Evolutionary conservation across 2,113 vertebrate genomes (phyloP), one percentile per base, ranked within the genome.

Genomic region (Cebus imitator): DNA sequence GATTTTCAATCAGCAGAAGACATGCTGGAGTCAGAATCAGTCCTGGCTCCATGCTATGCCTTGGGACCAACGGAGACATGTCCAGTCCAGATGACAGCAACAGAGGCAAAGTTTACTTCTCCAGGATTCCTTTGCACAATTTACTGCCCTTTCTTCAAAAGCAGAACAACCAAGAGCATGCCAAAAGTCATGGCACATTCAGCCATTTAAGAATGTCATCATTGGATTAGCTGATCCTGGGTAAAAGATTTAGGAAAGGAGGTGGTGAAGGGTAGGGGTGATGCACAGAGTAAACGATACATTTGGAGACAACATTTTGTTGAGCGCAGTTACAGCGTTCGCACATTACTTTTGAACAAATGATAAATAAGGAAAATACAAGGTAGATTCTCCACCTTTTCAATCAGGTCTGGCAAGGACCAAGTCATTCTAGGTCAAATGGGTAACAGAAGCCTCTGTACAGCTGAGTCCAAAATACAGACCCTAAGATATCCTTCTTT

Each of bases 1-100:
- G 37, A 91, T 93, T 95, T 82, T 93, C 78, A 90, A 35, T 52
- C 81, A 85, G 21, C 61, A 94, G 55, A 88, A 58, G 85, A 43
- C 27, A 55, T 40, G 72, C n/a, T 68, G 20, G 70, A 30, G 43
- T 79, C 79, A 75, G 73, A 94, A 70, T 58, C 48, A 80, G 17
- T 10, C 30, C 52, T 84, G 78, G 72, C 35, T 57, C 45, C 35
- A 32, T 21, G 72, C 12, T 55, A 87, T 16, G 10, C 52, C 12
- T 48, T 32, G 11, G 52, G 25, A 57, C n/a, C 58, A 70, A 52
- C 4, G 78, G 50, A 73, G 17, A 73, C 40, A 52, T 6, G 27
- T 1, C 35, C 10, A 43, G 25, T n/a, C 32, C n/a, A 8, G 32
- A 48, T 70, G 52, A 87, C 0, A 6, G 66, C 4, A 90, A 57